phyloP scores from a whole-genome alignment of 2,113 vertebrate species.

The Oreochromis spilurus region DNA sequence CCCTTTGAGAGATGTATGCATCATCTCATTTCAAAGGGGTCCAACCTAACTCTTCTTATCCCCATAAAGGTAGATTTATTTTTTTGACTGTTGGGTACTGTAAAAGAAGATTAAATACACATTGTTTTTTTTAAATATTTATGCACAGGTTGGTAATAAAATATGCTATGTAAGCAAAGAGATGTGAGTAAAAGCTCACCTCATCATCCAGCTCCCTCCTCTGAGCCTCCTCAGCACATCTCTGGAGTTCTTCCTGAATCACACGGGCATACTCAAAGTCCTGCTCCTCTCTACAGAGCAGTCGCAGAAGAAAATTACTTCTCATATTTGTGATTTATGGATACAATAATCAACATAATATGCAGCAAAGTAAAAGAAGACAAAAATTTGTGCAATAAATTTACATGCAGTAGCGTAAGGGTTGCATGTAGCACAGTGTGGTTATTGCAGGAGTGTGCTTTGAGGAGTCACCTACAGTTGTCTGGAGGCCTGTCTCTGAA shows the following conservation, averaged over 20 bases:
- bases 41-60: not conserved
- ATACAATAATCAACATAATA: not conserved
- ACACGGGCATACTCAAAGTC: slow-evolving; percentile 68
- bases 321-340: not conserved
- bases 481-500: slow-evolving; percentile 50
- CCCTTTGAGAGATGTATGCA: not conserved
- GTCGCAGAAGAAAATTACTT: not conserved
- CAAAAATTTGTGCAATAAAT: not conserved
- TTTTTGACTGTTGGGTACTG: not conserved
- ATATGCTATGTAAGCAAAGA: not conserved
- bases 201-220: slow-evolving; percentile 67
- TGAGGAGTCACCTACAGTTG: slow-evolving; percentile 41
- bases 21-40: not conserved
- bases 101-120: not conserved
- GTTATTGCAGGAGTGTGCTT: not conserved
- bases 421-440: not conserved
- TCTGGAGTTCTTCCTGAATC: slow-evolving; percentile 71
- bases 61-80: not conserved
- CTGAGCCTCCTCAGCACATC: slow-evolving; percentile 54
- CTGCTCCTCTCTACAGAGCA: slow-evolving; percentile 63
- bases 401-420: not conserved
- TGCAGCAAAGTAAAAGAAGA: not conserved
- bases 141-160: not conserved
- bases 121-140: not conserved
- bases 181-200: slow-evolving; percentile 39